Evolutionary conservation across 1,140 invertebrate genomes (phyloP).

Genomic region (Maniola jurtina): DNA sequence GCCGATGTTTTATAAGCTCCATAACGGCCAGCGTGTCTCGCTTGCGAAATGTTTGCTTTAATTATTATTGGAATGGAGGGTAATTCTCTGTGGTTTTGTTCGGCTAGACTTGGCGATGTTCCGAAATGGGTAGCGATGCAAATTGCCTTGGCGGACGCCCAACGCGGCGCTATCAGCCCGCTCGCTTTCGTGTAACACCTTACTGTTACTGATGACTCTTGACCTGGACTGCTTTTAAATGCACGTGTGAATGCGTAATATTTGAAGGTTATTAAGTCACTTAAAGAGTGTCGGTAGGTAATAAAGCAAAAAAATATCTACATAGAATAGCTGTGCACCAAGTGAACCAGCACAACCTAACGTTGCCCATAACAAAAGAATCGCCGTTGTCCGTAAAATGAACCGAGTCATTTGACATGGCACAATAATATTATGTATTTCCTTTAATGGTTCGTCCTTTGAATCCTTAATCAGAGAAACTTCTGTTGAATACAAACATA

Average conservation of each 20-base stretch:
- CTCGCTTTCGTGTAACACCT: slow-evolving; percentile 58
- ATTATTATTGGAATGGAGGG: slow-evolving; percentile 79
- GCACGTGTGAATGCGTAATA: background rate
- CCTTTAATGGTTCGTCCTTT: slow-evolving; percentile 73
- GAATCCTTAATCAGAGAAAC: slow-evolving; percentile 73
- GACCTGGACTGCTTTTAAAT: slow-evolving; percentile 38
- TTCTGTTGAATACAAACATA: slow-evolving; percentile 68
- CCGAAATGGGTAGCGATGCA: slow-evolving; percentile 78
- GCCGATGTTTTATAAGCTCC: slow-evolving; percentile 75
- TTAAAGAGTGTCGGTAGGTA: background rate
- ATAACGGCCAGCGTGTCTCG: slow-evolving; percentile 72
- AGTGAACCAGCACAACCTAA: background rate
- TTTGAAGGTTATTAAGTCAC: too few relatives aligned
- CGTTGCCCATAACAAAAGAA: slow-evolving; percentile 3
- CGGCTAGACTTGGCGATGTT: slow-evolving; percentile 78
- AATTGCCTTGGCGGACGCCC: slow-evolving; percentile 77
- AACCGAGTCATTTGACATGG: slow-evolving; percentile 47
- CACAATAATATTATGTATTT: slow-evolving; percentile 61
- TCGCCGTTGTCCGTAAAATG: slow-evolving; percentile 41
- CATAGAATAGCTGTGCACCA: background rate
- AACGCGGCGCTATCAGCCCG: slow-evolving; percentile 68
- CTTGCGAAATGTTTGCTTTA: slow-evolving; percentile 77
- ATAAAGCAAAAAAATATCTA: background rate
- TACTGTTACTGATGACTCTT: slow-evolving; percentile 50
- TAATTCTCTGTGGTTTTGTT: slow-evolving; percentile 78